These are phyloP conservation scores for Molanna angustata DNA, from an alignment of 2,888 invertebrate species.

Conservation along the genomic window DNA sequence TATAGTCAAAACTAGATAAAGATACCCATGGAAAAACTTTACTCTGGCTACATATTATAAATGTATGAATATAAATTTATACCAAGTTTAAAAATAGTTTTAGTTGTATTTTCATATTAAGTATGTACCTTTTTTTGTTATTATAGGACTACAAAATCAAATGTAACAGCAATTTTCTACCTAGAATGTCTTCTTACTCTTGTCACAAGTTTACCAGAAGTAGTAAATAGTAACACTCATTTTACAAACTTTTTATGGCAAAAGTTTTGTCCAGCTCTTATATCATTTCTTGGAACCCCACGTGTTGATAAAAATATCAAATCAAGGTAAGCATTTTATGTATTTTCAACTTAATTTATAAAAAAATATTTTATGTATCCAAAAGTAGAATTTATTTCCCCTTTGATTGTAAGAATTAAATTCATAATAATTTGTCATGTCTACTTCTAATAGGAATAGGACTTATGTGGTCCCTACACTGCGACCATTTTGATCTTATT, in stretches of 20 bases:
- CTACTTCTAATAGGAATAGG: too few species aligned
- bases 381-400: too few species aligned
- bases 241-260: slow-evolving; percentile 91
- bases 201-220: slow-evolving; percentile 77
- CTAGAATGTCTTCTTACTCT: slow-evolving; percentile 84
- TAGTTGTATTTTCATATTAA: too few species aligned
- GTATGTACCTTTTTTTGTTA: slow-evolving; percentile 5
- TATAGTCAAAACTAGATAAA: too few species aligned
- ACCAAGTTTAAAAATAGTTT: too few species aligned
- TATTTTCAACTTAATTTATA: slow-evolving; percentile 28
- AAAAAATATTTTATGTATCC: not conserved
- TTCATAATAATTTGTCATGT: too few species aligned
- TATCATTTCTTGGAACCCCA: slow-evolving; percentile 85
- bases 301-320: slow-evolving; percentile 77
- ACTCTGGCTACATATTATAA: too few species aligned
- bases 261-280: slow-evolving; percentile 85
- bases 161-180: slow-evolving; percentile 70
- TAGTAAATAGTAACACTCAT: slow-evolving; percentile 79
- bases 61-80: too few species aligned
- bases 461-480: too few species aligned
- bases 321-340: slow-evolving; percentile 56
- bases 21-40: too few species aligned
- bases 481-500: too few species aligned
- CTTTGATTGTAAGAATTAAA: too few species aligned
- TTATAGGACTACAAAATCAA: slow-evolving; percentile 59